phyloP scores from a whole-genome alignment of 2,797 vertebrate species.

The Cygnus olor region DNA sequence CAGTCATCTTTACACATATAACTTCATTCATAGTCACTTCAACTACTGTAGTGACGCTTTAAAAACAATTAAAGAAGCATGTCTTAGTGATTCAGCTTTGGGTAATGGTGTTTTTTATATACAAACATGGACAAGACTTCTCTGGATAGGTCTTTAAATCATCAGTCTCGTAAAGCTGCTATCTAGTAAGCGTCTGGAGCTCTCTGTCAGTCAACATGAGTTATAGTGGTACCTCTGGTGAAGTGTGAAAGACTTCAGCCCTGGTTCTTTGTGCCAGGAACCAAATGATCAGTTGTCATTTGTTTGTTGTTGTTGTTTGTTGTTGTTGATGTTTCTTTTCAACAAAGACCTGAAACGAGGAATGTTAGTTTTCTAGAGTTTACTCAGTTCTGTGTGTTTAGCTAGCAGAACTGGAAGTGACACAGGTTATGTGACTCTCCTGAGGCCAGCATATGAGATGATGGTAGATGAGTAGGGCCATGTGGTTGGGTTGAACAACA shows the following conservation, averaged over 20 bases:
- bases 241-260: not conserved
- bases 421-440: not conserved
- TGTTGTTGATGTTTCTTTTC: not conserved
- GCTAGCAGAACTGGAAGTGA: not conserved
- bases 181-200: not conserved
- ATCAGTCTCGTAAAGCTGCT: not conserved
- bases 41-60: not conserved
- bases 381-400: not conserved
- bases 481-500: rapidly evolving
- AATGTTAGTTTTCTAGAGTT: not conserved
- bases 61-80: not conserved
- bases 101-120: not conserved
- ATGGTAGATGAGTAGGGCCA: not conserved
- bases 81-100: not conserved
- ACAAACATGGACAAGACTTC: not conserved
- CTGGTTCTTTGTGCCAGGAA: not conserved
- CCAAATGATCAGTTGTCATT: rapidly evolving
- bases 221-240: not conserved
- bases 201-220: not conserved
- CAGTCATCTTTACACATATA: not conserved
- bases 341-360: not conserved
- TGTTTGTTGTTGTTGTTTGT: too few relatives aligned
- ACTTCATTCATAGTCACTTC: not conserved
- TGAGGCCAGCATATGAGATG: not conserved
- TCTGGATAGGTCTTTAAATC: not conserved